Conservation (phyloP, 1,140 invertebrate genomes). For the Drosophila truncata region DNA sequence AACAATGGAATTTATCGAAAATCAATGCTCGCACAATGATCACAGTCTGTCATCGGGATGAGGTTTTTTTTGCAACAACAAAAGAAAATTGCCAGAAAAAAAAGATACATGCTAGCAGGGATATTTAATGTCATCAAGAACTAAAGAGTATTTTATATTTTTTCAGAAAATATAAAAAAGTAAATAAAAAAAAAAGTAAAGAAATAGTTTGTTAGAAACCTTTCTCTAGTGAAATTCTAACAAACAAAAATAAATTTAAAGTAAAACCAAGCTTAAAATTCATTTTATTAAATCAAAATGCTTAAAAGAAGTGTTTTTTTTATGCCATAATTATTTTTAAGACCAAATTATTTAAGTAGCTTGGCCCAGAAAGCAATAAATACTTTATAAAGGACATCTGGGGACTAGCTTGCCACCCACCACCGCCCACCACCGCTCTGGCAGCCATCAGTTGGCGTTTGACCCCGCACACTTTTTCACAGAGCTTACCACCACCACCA, state of each 20-base stretch:
- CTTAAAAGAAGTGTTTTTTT: background rate
- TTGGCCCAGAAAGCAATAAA: background rate
- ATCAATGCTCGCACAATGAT: conserved; percentile 20
- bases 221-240: background rate
- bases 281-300: background rate
- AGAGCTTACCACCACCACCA: background rate
- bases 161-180: background rate
- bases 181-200: background rate
- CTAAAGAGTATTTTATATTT: background rate
- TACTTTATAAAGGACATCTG: conserved; percentile 17
- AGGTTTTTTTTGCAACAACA: background rate
- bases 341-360: background rate
- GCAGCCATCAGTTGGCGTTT: conserved; percentile 52
- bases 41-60: background rate
- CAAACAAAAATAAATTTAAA: background rate
- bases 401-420: background rate
- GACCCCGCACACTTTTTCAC: conserved; percentile 41
- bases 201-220: background rate
- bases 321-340: background rate
- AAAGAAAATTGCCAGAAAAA: background rate
- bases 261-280: background rate
- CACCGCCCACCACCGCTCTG: background rate
- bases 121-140: background rate
- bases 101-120: background rate
- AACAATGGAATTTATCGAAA: conserved; percentile 35